Percentiles rank a stretch among this genome's conserved stretches.
phyloP scores from a whole-genome alignment of 1,140 invertebrate genomes.

The Potamilus streckersoni region DNA sequence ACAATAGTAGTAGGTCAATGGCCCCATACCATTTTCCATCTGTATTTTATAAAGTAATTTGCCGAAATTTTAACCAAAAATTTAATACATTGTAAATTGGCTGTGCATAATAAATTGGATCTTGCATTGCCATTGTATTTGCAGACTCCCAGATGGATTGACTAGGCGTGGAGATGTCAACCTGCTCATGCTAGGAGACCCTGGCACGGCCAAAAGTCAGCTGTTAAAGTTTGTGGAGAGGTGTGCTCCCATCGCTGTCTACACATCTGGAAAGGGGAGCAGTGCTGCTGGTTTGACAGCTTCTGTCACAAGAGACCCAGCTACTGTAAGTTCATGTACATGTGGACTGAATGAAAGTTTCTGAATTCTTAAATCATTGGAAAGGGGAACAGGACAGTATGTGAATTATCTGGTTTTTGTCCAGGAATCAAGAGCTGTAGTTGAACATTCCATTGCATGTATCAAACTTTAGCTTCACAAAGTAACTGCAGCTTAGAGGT shows the following conservation, averaged over 20 bases:
- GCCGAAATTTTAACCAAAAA: no score
- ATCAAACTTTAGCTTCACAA: no score
- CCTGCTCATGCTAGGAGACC: conserved; percentile 94
- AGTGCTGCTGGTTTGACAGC: conserved; percentile 99
- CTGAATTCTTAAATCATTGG: background rate
- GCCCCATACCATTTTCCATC: no score
- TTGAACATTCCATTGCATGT: no score
- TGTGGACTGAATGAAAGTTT: background rate
- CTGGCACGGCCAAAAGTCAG: conserved; percentile 99
- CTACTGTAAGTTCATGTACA: conserved; percentile 75
- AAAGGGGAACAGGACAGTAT: no score
- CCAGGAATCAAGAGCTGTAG: no score
- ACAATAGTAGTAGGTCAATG: no score
- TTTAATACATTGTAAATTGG: background rate
- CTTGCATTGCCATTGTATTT: background rate
- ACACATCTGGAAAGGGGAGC: conserved; percentile 99
- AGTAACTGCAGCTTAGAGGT: no score
- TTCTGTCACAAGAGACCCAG: conserved; percentile 94
- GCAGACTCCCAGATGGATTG: conserved; percentile 91
- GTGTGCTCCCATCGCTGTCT: conserved; percentile 93
- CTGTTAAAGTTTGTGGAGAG: conserved; percentile 97
- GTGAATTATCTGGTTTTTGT: no score
- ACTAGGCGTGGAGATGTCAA: conserved; percentile 98
- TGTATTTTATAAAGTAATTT: no score
- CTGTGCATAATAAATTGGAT: background rate